Base-by-base conservation (phyloP, 2,888 invertebrate genomes). In the Lithosia quadra region DNA sequence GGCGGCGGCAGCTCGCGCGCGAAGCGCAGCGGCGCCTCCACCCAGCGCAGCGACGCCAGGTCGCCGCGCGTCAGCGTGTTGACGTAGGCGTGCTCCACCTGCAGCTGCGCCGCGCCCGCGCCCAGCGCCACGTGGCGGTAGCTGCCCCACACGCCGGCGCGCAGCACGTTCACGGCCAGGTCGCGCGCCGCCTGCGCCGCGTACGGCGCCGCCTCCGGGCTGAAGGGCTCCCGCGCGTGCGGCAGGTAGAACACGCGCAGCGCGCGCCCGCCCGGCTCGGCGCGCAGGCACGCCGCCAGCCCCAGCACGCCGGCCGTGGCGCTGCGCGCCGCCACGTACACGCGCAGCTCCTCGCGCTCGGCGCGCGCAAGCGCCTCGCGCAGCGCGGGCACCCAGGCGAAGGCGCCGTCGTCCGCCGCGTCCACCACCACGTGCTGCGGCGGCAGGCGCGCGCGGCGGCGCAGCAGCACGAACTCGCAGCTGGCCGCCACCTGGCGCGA, bases 51-150 rank as follows among this genome's bases (percentile, higher is more conserved):
- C 99, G 96, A 99, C 24, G 99, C 97, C 78, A 99, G 96, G 94
- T 99, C 99, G 68, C 99, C 99, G 86, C 99, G 96, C 21, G 97
- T 97, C 80, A 99, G 90, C 1, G 99, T 97, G 93, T 99, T 99
- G 64, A 99, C 97, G 92, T 98, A 99, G 18, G 99, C 99, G 93
- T 99, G 98, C 88, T 98, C 97, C 68, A 98, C 97, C 89, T 91
- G 94, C 75, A 95, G 88, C 74, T 88, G 89, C 36, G 91, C 91
- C 59, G 90, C 91, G 67, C 77, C 80, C 65, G 83, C 80, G 79
- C 97, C 96, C 71, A 98, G 91, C 76, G 94, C 95, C 73, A 99
- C 91, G 90, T 99, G 99, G 39, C 98, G 96, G 95, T 97, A 98
- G 60, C 96, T 96, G 78, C 99, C 99, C 98, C 98, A 99, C 33